Percentiles rank a stretch among this genome's conserved stretches.
These are phyloP conservation scores for Ceratina calcarata DNA, from an alignment of 1,140 invertebrate species.

Conservation along the genomic window DNA sequence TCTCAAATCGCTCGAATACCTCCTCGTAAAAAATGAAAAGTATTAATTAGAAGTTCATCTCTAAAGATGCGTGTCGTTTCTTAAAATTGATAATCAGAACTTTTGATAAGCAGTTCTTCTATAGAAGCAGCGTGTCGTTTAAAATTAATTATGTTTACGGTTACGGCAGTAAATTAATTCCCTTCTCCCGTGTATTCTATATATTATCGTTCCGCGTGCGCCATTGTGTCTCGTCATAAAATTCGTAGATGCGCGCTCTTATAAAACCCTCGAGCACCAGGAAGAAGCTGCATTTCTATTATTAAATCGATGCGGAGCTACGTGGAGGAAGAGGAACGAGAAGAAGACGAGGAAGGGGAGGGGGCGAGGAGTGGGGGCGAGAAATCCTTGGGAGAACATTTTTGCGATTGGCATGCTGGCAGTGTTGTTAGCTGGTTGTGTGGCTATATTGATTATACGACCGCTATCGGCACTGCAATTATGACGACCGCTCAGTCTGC, in stretches of 20 bases:
- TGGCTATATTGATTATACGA: constrained; percentile 86
- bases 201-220: neutral
- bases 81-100: neutral
- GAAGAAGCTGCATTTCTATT: constrained; percentile 28
- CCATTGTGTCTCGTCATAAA: neutral
- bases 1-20: constrained; percentile 1
- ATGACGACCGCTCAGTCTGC: constrained; percentile 80
- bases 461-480: constrained; percentile 96
- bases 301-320: constrained; percentile 2
- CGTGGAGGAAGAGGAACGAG: neutral
- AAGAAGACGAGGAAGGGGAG: neutral
- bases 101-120: neutral
- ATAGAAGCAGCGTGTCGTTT: neutral
- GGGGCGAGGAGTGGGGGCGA: neutral
- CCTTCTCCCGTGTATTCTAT: neutral
- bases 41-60: neutral
- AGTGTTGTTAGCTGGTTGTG: constrained; percentile 99
- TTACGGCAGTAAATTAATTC: neutral
- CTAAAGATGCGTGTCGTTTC: neutral
- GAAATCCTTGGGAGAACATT: constrained; percentile 23
- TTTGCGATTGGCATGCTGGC: constrained; percentile 88
- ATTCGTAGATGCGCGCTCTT: neutral
- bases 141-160: neutral
- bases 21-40: neutral
- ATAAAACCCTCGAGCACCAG: neutral